Evolutionary conservation across 2,888 invertebrate species (phyloP), one percentile per base, ranked within the genome.

Genomic region (Hylaea fasciaria): DNA sequence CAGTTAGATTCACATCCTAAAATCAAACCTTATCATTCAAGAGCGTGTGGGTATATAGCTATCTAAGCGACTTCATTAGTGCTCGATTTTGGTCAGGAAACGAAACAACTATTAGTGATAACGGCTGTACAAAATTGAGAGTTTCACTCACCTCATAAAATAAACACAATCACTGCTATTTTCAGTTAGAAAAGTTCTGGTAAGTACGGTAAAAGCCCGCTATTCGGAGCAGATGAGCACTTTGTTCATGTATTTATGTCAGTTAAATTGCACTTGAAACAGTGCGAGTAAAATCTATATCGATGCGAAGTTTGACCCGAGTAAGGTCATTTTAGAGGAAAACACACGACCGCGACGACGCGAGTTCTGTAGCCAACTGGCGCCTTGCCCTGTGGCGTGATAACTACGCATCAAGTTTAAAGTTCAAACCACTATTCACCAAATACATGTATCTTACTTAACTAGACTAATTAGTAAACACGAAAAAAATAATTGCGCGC

Each of bases 311-410:
- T 61, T 60, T 81, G 83, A 82, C 81, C 82, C 81, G 72, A 75
- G 73, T 68, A 74, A 82, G 85, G 82, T 82, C 82, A 80, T 70
- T 66, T 72, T 70, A 67, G 73, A 77, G 81, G 73, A 78, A 79
- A 80, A 75, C 69, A 72, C 70, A 72, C 82, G 81, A 80, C 83
- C 76, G 81, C 78, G 75, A 77, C 81, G 79, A 72, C 71, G 80
- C 83, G 80, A 80, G 83, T 74, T 69, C 79, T 79, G 78, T 75
- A 81, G 91, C 91, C 91, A 91, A 91, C 91, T 91, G 91, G 91
- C 91, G 87, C 70, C 68, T 83, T 91, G 91, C 91, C 91, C 87
- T 86, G 81, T 80, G 79, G 80, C 76, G 71, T 70, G 70, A 70
- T 69, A 72, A 74, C 74, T 78, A 80, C 83, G 74, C 77, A 70